These are phyloP conservation scores for Scaptomyza caliginosa DNA, from an alignment of 2,888 invertebrate genomes.

Conservation along the genomic window DNA sequence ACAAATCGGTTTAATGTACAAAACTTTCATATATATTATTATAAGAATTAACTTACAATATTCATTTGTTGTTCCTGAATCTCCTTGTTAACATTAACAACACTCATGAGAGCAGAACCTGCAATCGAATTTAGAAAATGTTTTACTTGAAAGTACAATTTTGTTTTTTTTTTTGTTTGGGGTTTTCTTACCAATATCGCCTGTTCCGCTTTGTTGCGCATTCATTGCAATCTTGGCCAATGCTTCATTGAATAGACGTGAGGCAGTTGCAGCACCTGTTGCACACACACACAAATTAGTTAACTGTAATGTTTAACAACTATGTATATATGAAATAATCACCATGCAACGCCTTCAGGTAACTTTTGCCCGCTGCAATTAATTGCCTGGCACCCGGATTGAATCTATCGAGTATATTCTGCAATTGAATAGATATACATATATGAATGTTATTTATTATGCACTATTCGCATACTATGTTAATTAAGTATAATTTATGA, in stretches of 20 bases:
- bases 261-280: conserved; percentile 94
- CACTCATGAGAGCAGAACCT: conserved; percentile 96
- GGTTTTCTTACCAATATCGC: conserved; percentile 92
- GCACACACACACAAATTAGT: conserved; percentile 60
- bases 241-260: conserved; percentile 94
- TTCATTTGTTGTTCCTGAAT: conserved; percentile 97
- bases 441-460: conserved; percentile 21
- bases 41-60: conserved; percentile 91
- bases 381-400: conserved; percentile 97
- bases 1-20: no score
- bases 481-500: conserved; percentile 58
- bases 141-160: not conserved
- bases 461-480: conserved; percentile 26
- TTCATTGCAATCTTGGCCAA: conserved; percentile 94
- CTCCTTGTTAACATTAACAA: conserved; percentile 96
- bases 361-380: conserved; percentile 96
- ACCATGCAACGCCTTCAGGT: conserved; percentile 97
- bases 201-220: conserved; percentile 95
- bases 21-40: no score
- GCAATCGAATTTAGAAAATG: conserved; percentile 54
- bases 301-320: conserved; percentile 37
- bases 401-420: conserved; percentile 98
- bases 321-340: conserved; percentile 51
- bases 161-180: no score
- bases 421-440: conserved; percentile 85